Evolutionary conservation across 2,888 invertebrate genomes (phyloP).

Genomic region (Hydrotaea diabolus): DNA sequence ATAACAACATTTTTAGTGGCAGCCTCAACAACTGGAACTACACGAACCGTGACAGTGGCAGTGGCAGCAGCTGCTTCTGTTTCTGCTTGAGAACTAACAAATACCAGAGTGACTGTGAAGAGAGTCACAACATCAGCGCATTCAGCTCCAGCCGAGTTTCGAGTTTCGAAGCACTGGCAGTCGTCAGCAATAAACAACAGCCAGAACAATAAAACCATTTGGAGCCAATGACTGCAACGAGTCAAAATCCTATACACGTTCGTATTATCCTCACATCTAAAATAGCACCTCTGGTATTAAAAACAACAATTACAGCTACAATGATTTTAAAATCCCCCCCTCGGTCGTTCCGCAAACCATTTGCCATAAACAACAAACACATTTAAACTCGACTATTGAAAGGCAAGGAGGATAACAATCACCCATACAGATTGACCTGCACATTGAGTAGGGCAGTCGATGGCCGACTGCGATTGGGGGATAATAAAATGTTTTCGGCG

Average conservation of each 20-base stretch:
- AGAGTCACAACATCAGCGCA: neutral
- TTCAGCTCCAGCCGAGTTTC: neutral
- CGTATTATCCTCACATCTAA: conserved; percentile 21
- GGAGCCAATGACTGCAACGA: conserved; percentile 41
- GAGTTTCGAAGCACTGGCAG: neutral
- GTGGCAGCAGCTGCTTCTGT: neutral
- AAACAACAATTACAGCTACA: neutral
- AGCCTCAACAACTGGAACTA: conserved; percentile 29
- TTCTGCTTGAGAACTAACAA: neutral
- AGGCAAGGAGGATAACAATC: too few species aligned
- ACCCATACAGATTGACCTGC: too few species aligned
- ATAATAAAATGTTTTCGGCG: too few species aligned
- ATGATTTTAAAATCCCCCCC: conserved; percentile 22
- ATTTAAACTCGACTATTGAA: neutral
- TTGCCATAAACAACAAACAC: conserved; percentile 32
- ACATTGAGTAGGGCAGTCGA: neutral
- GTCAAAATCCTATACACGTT: conserved; percentile 36
- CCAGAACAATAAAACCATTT: conserved; percentile 40
- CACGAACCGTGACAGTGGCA: neutral
- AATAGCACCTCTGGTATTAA: conserved; percentile 24
- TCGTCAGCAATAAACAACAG: conserved; percentile 15
- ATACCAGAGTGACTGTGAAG: neutral
- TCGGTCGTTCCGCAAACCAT: neutral
- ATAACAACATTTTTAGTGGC: conserved; percentile 27
- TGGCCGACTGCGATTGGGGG: neutral